Base-by-base conservation (phyloP, 1,140 invertebrate species). In the Odontomachus brunneus region DNA sequence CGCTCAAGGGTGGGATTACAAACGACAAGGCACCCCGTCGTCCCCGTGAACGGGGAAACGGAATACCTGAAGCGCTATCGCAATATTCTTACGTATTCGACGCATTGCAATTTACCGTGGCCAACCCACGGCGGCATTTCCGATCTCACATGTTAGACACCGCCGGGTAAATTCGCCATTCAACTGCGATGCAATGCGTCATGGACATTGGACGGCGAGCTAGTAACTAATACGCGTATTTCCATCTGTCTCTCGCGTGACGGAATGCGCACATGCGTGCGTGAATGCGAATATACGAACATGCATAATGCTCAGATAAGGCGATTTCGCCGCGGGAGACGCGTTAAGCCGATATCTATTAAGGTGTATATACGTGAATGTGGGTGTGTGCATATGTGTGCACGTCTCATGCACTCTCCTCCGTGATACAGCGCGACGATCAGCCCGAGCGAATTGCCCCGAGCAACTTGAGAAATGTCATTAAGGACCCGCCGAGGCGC, bases 401-500 rank as follows among this genome's bases (percentile, higher is more conserved):
- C 9, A 7, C 38, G 38, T 7, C 88, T 82, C 85, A 66, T 76
- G 57, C 69, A 66, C 38, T 66, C 78, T 2, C 2, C 83, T 84
- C 72, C 57, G 15, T 53, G 75, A 63, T 22, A 49, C 24, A 51
- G 59, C 63, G 51, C 59, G 49, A 63, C 38, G 66, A 88, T 88
- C 84, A 74, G 66, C 84, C 62, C 65, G 66, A 67, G 63, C 65
- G 83, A 90, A 89, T 89, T 84, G 89, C 89, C 84, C 80, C 75
- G 71, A 85, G 89, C 90, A 78, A 86, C 82, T 89, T 86, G 85
- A 87, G 86, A 89, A 91, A 92, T 88, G 88, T 88, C 89, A 87
- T 92, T 89, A 88, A 84, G 78, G 82, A 84, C 82, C 87, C 80
- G 83, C 83, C 82, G 84, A 91, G 82, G 82, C 90, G 85, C 75